Percentiles rank a stretch among this genome's conserved stretches.
These are phyloP conservation scores for Telmatherina bonti DNA, from an alignment of 2,797 vertebrate species.

Conservation along the genomic window DNA sequence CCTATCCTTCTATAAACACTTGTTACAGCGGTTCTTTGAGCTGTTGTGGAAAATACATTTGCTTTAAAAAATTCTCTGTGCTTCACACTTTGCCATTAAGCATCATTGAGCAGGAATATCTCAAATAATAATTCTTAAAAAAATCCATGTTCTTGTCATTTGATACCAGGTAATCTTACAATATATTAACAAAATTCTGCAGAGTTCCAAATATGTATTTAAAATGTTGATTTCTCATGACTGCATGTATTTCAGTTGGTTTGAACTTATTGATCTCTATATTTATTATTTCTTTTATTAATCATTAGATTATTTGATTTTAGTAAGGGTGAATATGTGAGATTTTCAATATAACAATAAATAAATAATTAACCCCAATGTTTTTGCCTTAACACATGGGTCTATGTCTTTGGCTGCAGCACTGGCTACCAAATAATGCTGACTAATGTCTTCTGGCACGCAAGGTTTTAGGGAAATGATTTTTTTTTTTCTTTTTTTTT, in stretches of 20 bases:
- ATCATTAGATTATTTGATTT: constrained; percentile 82
- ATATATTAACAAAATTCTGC: constrained; percentile 44
- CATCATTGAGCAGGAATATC: constrained; percentile 54
- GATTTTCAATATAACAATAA: constrained; percentile 59
- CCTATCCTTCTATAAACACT: constrained; percentile 58
- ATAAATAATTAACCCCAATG: constrained; percentile 77
- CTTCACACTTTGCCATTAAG: constrained; percentile 63
- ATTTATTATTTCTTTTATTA: constrained; percentile 80
- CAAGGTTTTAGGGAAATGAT: constrained; percentile 80
- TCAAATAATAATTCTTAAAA: constrained; percentile 72
- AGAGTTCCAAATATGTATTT: constrained; percentile 63
- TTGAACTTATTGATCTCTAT: constrained; percentile 78
- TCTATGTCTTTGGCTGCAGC: constrained; percentile 58
- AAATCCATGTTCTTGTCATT: constrained; percentile 60
- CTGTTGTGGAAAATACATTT: constrained; percentile 55
- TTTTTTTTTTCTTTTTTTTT: constrained; percentile 82
- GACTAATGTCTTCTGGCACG: constrained; percentile 83
- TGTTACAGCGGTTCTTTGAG: constrained; percentile 58
- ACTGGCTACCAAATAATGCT: constrained; percentile 73
- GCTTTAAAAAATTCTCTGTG: constrained; percentile 59
- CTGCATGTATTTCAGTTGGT: constrained; percentile 68
- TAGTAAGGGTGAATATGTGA: constrained; percentile 71
- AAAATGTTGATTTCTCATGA: constrained; percentile 72
- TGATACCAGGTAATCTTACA: constrained; percentile 63
- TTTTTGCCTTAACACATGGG: constrained; percentile 65